A percentile compares a stretch with the other conserved stretches of the same genome.
These are phyloP conservation scores for Calephelis virginiensis DNA, from an alignment of 1,140 invertebrate species.

Conservation along the genomic window DNA sequence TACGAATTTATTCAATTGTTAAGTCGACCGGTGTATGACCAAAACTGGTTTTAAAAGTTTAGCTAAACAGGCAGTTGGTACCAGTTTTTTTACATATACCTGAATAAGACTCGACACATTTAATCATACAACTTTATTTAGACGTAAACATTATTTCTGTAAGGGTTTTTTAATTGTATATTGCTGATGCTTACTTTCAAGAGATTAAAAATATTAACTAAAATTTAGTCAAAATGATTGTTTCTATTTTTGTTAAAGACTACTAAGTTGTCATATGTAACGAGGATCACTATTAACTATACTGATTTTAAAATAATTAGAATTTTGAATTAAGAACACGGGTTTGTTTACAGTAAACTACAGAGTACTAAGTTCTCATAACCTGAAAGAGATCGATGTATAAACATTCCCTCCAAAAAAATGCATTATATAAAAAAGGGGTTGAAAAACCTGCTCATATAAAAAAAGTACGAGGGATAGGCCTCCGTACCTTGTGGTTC, in stretches of 20 bases:
- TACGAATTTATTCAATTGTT: too few relatives aligned
- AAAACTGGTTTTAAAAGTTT: conserved; percentile 46
- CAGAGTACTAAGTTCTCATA: background rate
- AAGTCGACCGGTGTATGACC: conserved; percentile 19
- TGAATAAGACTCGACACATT: too few relatives aligned
- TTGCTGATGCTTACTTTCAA: too few relatives aligned
- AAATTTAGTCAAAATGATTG: too few relatives aligned
- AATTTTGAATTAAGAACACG: background rate
- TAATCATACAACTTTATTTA: conserved; percentile 24
- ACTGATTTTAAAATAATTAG: background rate
- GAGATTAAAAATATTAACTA: too few relatives aligned
- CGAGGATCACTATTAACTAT: too few relatives aligned
- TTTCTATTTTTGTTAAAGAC: too few relatives aligned
- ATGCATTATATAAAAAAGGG: conserved; percentile 60
- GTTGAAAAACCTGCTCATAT: conserved; percentile 61
- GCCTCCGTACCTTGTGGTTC: conserved; percentile 67
- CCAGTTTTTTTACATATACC: conserved; percentile 37
- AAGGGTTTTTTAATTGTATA: background rate
- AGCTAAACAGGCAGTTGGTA: conserved; percentile 38
- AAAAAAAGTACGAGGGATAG: conserved; percentile 68
- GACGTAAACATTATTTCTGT: conserved; percentile 11
- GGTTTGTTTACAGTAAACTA: conserved; percentile 1
- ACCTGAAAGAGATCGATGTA: conserved; percentile 39
- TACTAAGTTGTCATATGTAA: conserved; percentile 5
- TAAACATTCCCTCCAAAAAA: conserved; percentile 67